phyloP scores from a whole-genome alignment of 2,797 vertebrate genomes.

The Lophotriccus pileatus region DNA sequence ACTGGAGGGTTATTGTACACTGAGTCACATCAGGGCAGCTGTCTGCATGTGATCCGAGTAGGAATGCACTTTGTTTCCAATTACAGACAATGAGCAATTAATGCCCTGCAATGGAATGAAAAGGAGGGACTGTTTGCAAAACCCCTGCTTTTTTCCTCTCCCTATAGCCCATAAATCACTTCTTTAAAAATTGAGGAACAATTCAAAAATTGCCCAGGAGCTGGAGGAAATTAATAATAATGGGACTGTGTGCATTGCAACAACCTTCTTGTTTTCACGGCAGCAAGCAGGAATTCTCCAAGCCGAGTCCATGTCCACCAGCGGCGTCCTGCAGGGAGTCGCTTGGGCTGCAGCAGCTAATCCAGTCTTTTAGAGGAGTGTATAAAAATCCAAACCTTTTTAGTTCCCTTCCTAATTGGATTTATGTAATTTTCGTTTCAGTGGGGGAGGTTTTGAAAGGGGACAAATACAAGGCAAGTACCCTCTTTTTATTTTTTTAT shows the following conservation, averaged over 20 bases:
- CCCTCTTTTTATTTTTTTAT: background rate
- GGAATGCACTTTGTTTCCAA: slow-evolving; percentile 52
- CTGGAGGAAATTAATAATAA: slow-evolving; percentile 23
- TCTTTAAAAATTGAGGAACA: background rate
- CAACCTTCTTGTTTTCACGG: background rate
- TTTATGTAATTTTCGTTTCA: slow-evolving; percentile 23
- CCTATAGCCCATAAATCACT: slow-evolving; percentile 13
- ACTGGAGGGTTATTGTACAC: background rate
- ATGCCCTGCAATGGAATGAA: slow-evolving; percentile 15
- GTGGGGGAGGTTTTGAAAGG: background rate
- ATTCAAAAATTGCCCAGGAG: slow-evolving; percentile 17
- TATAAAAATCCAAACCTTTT: background rate
- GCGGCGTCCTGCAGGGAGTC: rapidly evolving
- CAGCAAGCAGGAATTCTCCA: background rate
- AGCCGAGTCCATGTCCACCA: background rate
- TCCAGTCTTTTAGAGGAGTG: background rate
- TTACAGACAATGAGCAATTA: slow-evolving; percentile 59
- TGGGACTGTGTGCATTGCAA: background rate
- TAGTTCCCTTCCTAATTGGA: background rate
- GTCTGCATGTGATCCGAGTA: background rate
- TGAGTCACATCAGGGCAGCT: slow-evolving; percentile 37
- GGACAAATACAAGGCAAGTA: background rate
- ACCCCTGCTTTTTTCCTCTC: slow-evolving; percentile 1
- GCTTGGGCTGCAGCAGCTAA: background rate
- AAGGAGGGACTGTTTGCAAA: slow-evolving; percentile 37